These are phyloP conservation scores for Drosophila robusta DNA, from an alignment of 2,888 invertebrate species.

Conservation along the genomic window DNA sequence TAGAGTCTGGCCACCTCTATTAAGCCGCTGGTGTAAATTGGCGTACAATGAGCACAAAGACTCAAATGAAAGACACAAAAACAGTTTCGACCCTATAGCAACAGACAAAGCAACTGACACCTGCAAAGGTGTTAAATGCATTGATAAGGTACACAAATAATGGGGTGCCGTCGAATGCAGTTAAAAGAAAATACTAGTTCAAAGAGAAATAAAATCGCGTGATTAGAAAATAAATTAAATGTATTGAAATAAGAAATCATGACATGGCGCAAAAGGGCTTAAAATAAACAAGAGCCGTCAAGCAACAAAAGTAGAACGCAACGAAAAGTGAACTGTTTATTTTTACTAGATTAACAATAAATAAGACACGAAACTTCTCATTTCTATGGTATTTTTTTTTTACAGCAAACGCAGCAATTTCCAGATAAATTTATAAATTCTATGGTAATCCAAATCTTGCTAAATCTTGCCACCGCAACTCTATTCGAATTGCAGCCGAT, in stretches of 20 bases:
- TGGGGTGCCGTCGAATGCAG: slow-evolving; percentile 9
- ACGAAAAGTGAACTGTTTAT: slow-evolving; percentile 7
- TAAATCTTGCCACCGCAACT: neutral
- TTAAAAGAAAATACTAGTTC: slow-evolving; percentile 6
- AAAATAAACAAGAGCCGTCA: slow-evolving; percentile 1
- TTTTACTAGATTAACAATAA: slow-evolving; percentile 2
- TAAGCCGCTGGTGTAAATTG: slow-evolving; percentile 39
- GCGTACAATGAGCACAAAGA: slow-evolving; percentile 19
- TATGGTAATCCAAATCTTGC: neutral
- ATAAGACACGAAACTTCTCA: neutral
- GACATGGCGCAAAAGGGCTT: neutral
- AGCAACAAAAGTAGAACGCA: neutral
- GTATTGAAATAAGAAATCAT: slow-evolving; percentile 12
- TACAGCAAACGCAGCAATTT: slow-evolving; percentile 7
- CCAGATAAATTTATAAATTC: neutral
- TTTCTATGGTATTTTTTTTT: slow-evolving; percentile 1
- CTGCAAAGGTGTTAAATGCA: slow-evolving; percentile 38
- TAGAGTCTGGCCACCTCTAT: slow-evolving; percentile 5
- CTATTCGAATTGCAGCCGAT: neutral
- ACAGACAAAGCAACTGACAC: slow-evolving; percentile 17
- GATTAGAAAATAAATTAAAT: slow-evolving; percentile 2
- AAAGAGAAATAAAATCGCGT: slow-evolving; percentile 2
- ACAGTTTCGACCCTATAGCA: slow-evolving; percentile 1
- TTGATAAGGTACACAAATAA: slow-evolving; percentile 28
- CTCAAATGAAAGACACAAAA: slow-evolving; percentile 10